These are phyloP conservation scores for Chaetodon auriga DNA, from an alignment of 2,113 vertebrate species.

Conservation along the genomic window DNA sequence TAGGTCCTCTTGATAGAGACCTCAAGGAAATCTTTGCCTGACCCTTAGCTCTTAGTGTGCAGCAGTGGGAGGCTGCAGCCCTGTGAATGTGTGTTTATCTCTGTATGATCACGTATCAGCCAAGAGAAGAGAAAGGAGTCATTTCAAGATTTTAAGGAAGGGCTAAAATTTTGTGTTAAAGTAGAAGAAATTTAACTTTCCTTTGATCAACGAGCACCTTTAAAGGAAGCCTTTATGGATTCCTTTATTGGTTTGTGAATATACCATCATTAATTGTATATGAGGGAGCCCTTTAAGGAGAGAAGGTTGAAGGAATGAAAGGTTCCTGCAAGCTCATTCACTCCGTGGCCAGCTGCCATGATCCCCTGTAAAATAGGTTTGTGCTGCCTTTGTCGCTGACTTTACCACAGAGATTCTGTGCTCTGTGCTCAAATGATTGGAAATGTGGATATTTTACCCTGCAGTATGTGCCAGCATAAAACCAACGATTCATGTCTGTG, in stretches of 20 bases:
- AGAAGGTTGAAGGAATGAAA: not conserved
- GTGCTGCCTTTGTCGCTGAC: not conserved
- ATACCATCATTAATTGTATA: not conserved
- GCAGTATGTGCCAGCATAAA: not conserved
- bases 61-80: not conserved
- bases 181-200: not conserved
- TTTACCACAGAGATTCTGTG: not conserved
- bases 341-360: not conserved
- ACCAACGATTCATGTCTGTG: too few species aligned
- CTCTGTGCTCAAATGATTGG: not conserved
- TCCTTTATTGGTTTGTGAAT: not conserved
- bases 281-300: not conserved
- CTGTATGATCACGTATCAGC: not conserved
- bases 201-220: not conserved
- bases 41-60: not conserved
- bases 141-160: not conserved
- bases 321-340: not conserved
- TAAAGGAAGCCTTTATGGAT: not conserved
- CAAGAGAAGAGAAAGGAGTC: not conserved
- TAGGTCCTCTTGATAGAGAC: not conserved
- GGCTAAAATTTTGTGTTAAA: not conserved
- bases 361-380: not conserved
- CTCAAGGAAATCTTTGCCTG: not conserved
- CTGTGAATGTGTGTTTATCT: not conserved
- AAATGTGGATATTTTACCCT: not conserved